Percentiles rank a stretch among this genome's conserved stretches.
These are phyloP conservation scores for Liposcelis brunnea DNA, from an alignment of 2,888 invertebrate genomes.

Conservation along the genomic window DNA sequence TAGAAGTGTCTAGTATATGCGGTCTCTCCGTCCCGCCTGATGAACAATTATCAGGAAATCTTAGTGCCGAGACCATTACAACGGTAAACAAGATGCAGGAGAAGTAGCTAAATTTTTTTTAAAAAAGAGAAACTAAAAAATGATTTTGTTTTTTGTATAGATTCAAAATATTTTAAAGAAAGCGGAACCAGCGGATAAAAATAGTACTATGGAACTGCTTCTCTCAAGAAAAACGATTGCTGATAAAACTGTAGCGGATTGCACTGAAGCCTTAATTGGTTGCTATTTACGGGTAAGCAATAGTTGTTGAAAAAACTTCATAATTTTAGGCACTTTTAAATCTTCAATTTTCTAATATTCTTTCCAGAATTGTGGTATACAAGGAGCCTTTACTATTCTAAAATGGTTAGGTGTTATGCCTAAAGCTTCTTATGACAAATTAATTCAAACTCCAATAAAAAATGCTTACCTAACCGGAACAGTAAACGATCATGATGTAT, in stretches of 20 bases:
- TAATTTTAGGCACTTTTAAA: background rate
- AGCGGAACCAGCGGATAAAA: background rate
- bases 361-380: conserved; percentile 32
- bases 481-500: too few relatives aligned
- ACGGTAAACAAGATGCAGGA: too few relatives aligned
- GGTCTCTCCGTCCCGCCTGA: too few relatives aligned
- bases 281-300: conserved; percentile 39
- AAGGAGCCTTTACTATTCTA: conserved; percentile 36
- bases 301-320: conserved; percentile 10
- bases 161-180: too few relatives aligned
- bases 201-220: background rate
- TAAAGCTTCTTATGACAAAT: conserved; percentile 13
- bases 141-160: too few relatives aligned
- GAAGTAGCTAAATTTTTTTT: too few relatives aligned
- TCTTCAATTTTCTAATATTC: conserved; percentile 9
- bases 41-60: too few relatives aligned
- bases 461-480: too few relatives aligned
- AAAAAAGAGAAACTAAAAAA: too few relatives aligned
- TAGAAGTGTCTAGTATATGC: too few relatives aligned
- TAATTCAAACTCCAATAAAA: conserved; percentile 21
- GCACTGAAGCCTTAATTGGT: conserved; percentile 72
- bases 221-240: conserved; percentile 21
- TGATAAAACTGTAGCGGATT: conserved; percentile 61
- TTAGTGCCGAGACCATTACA: too few relatives aligned
- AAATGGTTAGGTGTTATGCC: conserved; percentile 47